phyloP scores from a whole-genome alignment of 2,113 vertebrate species.

The Phodopus roborovskii region DNA sequence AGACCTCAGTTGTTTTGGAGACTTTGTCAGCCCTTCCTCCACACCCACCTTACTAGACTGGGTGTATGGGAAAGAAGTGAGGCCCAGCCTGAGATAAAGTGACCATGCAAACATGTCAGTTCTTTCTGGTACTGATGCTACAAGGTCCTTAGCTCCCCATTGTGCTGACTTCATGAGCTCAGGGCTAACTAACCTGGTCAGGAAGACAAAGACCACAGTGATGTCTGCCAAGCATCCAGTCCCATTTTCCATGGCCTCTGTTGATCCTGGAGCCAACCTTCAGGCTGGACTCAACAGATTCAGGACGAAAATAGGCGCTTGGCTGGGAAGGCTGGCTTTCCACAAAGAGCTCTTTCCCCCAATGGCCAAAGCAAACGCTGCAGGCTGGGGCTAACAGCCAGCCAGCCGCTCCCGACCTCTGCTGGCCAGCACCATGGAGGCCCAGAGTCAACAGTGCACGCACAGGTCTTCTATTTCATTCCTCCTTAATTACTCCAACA shows the following conservation, averaged over 20 bases:
- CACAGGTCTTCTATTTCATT: conserved; percentile 63
- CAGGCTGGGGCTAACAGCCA: conserved; percentile 63
- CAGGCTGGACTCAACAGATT: conserved; percentile 83
- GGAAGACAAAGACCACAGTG: conserved; percentile 77
- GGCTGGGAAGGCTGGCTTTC: conserved; percentile 82
- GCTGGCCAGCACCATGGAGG: conserved; percentile 58
- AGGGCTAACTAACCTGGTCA: conserved; percentile 70
- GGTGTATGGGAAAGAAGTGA: neutral
- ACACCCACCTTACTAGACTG: neutral
- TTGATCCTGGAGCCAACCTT: conserved; percentile 86
- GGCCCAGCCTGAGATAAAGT: neutral
- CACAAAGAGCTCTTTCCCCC: conserved; percentile 80
- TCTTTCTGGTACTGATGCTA: conserved; percentile 54
- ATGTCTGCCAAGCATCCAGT: conserved; percentile 71
- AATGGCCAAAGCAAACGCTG: conserved; percentile 86
- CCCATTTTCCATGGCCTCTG: conserved; percentile 87
- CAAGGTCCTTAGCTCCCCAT: conserved; percentile 10
- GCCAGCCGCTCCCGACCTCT: conserved; percentile 65
- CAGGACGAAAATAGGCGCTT: conserved; percentile 86
- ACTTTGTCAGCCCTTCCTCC: conserved; percentile 5
- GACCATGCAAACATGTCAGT: neutral
- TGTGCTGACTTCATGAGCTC: conserved; percentile 57
- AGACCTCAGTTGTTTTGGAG: neutral
- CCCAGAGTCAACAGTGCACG: conserved; percentile 70
- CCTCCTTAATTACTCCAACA: conserved; percentile 63